Evolutionary conservation across 1,140 invertebrate genomes (phyloP).

Genomic region (Philaenus spumarius): DNA sequence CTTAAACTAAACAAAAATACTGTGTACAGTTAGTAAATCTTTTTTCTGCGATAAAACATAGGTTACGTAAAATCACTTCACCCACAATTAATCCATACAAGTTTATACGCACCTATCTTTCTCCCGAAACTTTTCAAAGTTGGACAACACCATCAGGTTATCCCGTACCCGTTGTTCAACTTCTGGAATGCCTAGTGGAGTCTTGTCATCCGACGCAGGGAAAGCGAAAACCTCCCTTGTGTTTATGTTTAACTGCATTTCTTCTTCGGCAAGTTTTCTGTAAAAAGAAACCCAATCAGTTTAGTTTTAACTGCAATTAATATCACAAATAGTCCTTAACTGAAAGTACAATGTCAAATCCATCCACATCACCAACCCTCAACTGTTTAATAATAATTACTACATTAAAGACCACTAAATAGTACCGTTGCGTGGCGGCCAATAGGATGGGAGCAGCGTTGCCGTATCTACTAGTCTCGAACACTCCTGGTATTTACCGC

Average conservation of each 20-base stretch:
- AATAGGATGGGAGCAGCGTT: too few species aligned
- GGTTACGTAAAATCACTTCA: neutral
- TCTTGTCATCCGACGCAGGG: slow-evolving; percentile 62
- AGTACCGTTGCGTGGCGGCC: too few species aligned
- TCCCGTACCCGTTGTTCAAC: slow-evolving; percentile 89
- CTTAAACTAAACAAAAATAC: neutral
- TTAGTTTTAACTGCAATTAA: slow-evolving; percentile 12
- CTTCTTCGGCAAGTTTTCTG: slow-evolving; percentile 64
- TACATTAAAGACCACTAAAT: too few species aligned
- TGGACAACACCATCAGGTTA: slow-evolving; percentile 74
- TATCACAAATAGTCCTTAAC: neutral
- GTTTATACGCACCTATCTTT: slow-evolving; percentile 46
- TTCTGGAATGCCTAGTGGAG: slow-evolving; percentile 70
- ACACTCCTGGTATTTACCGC: too few species aligned
- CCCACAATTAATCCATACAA: neutral
- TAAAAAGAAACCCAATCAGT: neutral
- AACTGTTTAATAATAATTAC: neutral
- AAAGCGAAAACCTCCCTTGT: slow-evolving; percentile 69
- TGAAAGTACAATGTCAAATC: neutral
- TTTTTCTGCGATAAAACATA: neutral
- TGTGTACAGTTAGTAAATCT: neutral
- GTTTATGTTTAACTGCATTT: slow-evolving; percentile 67
- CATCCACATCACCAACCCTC: neutral
- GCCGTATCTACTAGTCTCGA: too few species aligned
- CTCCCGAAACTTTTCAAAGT: slow-evolving; percentile 80